Base-by-base conservation (phyloP, 2,113 vertebrate genomes). In the Urocynchramus pylzowi region DNA sequence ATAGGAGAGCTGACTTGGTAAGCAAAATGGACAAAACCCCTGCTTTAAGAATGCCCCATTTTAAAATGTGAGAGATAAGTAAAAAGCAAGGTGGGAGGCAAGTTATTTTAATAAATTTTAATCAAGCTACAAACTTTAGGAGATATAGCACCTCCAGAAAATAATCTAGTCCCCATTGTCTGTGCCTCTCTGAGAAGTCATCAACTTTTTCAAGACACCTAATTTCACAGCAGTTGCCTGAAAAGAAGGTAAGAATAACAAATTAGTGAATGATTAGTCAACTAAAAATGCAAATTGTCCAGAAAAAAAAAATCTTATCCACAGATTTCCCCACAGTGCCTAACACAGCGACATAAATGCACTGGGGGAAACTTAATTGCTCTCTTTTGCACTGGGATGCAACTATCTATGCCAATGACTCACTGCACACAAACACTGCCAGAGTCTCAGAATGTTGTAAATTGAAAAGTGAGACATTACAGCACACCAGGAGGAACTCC, bases 91-190 rank as follows among this genome's bases (percentile, higher is more conserved):
- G 53, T 45, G 20, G 15, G 26, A 88, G 6, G 20, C 19, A 69
- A 74, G 18, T 67, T 67, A 67, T 74, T 93, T 85, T 54, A 39
- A 80, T 18, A 59, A 5, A 61, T 67, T 97, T 90, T 60, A 97
- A 96, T 96, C 65, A 95, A 69, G 57, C 30, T 67, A 39, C 57
- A 69, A 95, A 90, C 91, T 98, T 98, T 4, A 98, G 37, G 54
- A 97, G 27, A 92, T 98, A 97, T 0, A 98, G 70, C 18, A 96
- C 96, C 65, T 98, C 98, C 64, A 97, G 69, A 63, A 98, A 69
- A 93, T 71, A 98, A 96, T 98, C 98, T 39, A 98, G 59, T 53
- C 97, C 98, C 97, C 97, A 98, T 3, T 64, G 52, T 68, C 78
- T 98, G 39, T 97, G 97, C 67, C 0, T 53, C 14, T 98, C 97